Evolutionary conservation across 2,113 vertebrate species (phyloP), one percentile per base, ranked within the genome.

Genomic region (Oncorhynchus clarkii): DNA sequence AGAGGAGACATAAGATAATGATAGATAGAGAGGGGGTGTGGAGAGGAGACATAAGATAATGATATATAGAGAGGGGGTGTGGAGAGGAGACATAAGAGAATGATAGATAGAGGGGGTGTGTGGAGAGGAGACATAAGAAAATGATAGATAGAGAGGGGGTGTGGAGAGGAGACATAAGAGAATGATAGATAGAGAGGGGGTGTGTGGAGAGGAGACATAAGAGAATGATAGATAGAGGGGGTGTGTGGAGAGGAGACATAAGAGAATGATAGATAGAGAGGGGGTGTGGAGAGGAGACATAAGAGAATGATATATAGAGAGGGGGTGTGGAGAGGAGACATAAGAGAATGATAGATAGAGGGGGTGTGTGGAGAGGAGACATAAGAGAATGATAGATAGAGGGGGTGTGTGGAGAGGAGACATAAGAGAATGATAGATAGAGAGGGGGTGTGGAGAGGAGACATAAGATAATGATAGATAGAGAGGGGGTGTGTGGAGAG

Each of bases 131-230:
- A 54, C 48, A 73, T 18, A 13, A 29, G 11, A 64, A 27, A 26
- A 26, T 26, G 24, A 26, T 26, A 26, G 24, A 26, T 26, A 26
- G 24, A 26, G 26, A 26, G 26, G 26, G 26, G 26, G 26, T 26
- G 26, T 26, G 70, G 67, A 68, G 70, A 76, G 54, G 54, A 31
- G 13, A 71, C 39, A 69, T n/a, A 45, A 60, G 26, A 69, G 5
- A 45, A 60, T 16, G 45, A 64, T 11, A 45, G 11, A 71, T 1
- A 54, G 2, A 18, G 20, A 9, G 57, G 20, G 20, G 57, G n/a
- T n/a, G 57, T n/a, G 34, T 66, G 57, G 3, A 3, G 59, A n/a
- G 2, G 2, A 0, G 69, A 54, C 14, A 73, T 13, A 13, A 29
- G 7, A 64, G 27, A 18, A 34, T 22, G 78, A 54, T 12, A 54